A percentile compares a stretch with the other conserved stretches of the same genome.
These are phyloP conservation scores for Cynocephalus volans DNA, from an alignment of 2,113 vertebrate genomes.

Conservation along the genomic window DNA sequence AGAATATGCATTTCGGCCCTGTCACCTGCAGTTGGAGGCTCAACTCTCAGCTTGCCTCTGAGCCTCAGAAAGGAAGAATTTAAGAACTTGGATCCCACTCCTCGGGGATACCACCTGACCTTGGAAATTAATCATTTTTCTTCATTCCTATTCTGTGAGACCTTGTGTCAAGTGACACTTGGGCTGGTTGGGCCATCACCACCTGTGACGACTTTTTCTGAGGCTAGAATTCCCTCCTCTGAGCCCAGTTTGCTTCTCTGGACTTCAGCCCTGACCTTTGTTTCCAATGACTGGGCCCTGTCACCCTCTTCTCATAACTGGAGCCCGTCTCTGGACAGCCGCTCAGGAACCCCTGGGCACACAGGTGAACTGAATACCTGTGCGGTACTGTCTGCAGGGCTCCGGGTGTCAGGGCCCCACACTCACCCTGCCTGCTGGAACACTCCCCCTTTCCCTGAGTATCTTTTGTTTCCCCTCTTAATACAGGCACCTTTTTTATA, in stretches of 20 bases:
- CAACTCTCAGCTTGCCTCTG: accelerated
- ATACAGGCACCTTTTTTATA: background rate
- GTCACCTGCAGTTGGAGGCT: background rate
- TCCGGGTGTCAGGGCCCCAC: background rate
- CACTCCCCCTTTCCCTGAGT: accelerated
- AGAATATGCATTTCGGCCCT: accelerated
- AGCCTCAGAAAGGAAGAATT: background rate
- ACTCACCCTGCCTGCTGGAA: background rate
- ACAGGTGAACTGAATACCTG: background rate
- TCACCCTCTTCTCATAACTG: background rate
- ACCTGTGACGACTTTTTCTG: background rate
- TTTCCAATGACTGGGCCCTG: background rate
- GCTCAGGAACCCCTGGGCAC: background rate
- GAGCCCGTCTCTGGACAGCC: background rate
- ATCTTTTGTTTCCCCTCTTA: background rate
- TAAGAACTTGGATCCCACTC: background rate
- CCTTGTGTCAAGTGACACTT: accelerated
- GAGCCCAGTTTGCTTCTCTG: background rate
- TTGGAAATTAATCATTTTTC: background rate
- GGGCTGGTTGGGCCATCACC: background rate
- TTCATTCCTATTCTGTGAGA: background rate
- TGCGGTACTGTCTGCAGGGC: accelerated
- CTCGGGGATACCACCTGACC: background rate
- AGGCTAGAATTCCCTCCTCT: background rate
- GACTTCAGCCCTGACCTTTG: background rate